Evolutionary conservation across 2,113 vertebrate genomes (phyloP).

Genomic region (Anolis carolinensis): DNA sequence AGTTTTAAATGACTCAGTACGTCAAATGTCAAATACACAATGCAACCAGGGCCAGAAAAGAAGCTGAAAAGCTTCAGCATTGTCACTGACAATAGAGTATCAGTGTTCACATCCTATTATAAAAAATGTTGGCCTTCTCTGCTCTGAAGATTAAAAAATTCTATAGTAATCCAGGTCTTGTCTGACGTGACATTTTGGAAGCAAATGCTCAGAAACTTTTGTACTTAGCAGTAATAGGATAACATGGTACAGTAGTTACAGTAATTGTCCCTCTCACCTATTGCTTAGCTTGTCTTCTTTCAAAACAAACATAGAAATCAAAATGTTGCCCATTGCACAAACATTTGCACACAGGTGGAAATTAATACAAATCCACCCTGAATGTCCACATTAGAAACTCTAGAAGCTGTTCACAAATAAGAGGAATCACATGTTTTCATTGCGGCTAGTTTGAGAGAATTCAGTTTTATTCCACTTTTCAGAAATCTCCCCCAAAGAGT

Average conservation of each 20-base stretch:
- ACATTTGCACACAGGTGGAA: not conserved
- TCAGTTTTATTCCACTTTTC: not conserved
- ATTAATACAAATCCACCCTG: not conserved
- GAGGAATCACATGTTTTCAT: fast-evolving
- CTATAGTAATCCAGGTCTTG: conserved; percentile 58
- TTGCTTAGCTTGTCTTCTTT: not conserved
- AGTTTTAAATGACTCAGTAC: conserved; percentile 7
- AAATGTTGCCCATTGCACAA: not conserved
- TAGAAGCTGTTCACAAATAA: not conserved
- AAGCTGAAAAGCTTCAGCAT: not conserved
- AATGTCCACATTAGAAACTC: not conserved
- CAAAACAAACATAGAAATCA: fast-evolving
- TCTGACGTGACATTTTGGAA: conserved; percentile 65
- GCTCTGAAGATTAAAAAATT: conserved; percentile 62
- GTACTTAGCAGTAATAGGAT: conserved; percentile 57
- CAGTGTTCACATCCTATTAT: conserved; percentile 22
- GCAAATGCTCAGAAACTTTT: conserved; percentile 54
- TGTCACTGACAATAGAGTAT: conserved; percentile 14
- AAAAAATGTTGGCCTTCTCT: conserved; percentile 38
- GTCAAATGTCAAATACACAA: conserved; percentile 20
- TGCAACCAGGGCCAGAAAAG: not conserved
- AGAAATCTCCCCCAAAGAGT: not conserved
- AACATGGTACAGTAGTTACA: conserved; percentile 54
- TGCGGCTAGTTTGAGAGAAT: not conserved
- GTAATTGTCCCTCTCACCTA: conserved; percentile 43